Conservation (phyloP, 2,113 vertebrate genomes). For the Grus americana region DNA sequence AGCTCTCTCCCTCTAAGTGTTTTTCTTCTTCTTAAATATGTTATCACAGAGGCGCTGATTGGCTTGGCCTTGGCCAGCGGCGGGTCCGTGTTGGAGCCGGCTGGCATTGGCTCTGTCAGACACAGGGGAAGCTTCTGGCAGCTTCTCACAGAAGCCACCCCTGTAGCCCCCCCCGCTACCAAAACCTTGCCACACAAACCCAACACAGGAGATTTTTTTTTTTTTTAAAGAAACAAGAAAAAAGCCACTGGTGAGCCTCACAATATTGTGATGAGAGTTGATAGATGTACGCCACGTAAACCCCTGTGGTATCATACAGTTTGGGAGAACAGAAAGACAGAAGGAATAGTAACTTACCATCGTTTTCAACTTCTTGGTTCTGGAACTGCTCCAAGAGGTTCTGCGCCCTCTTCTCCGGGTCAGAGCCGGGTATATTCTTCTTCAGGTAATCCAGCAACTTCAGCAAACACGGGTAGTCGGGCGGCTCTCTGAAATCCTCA, state of each 20-base stretch:
- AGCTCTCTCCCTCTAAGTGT: too few species aligned
- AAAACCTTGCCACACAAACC: too few species aligned
- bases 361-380: slow-evolving; percentile 79
- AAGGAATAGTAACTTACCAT: slow-evolving; percentile 69
- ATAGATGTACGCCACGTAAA: neutral
- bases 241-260: neutral
- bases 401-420: slow-evolving; percentile 82
- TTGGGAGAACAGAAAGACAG: neutral
- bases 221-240: neutral
- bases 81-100: too few species aligned
- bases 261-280: neutral
- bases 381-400: slow-evolving; percentile 89
- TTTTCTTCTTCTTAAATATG: too few species aligned
- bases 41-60: too few species aligned
- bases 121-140: too few species aligned
- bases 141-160: too few species aligned
- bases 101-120: too few species aligned
- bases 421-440: slow-evolving; percentile 83
- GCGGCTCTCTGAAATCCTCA: slow-evolving; percentile 92
- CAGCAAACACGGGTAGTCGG: slow-evolving; percentile 82
- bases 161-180: too few species aligned
- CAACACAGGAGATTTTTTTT: too few species aligned
- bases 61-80: too few species aligned
- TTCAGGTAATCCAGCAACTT: slow-evolving; percentile 85
- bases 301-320: neutral